phyloP scores from a whole-genome alignment of 2,113 vertebrate species.

The Amazona vittata region DNA sequence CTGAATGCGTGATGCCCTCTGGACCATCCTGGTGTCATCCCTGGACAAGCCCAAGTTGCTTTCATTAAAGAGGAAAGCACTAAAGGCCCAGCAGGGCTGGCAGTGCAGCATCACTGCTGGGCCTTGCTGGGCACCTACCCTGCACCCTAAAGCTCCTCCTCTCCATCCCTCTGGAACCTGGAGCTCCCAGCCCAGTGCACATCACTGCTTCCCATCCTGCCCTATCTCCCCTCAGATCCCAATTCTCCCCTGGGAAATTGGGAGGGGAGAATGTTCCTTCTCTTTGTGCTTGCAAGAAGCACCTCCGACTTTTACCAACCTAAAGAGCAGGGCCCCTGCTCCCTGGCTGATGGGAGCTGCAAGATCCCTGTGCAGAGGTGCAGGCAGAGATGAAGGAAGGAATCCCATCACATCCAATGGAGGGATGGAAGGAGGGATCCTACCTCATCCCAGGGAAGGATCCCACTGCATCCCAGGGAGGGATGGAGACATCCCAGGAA shows the following conservation, averaged over 20 bases:
- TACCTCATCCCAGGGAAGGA: not conserved
- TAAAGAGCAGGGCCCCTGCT: rapidly evolving
- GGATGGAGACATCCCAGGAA: not conserved
- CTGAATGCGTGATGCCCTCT: rapidly evolving
- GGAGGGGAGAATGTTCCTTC: not conserved
- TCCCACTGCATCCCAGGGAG: not conserved
- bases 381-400: not conserved
- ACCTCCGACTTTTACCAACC: not conserved
- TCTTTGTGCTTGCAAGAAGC: rapidly evolving
- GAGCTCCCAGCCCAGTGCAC: not conserved
- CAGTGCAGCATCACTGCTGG: not conserved
- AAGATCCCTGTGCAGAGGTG: not conserved
- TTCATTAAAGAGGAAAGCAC: not conserved
- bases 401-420: no score
- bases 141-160: not conserved
- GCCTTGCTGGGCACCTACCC: not conserved
- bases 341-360: rapidly evolving
- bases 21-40: not conserved
- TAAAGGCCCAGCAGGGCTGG: not conserved
- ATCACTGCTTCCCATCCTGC: not conserved
- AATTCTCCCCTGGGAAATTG: not conserved
- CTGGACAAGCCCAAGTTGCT: not conserved
- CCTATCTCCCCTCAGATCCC: not conserved
- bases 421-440: not conserved
- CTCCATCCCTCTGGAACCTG: not conserved